Conservation (phyloP, 1,140 invertebrate species). For the Geopemphigus sp. region DNA sequence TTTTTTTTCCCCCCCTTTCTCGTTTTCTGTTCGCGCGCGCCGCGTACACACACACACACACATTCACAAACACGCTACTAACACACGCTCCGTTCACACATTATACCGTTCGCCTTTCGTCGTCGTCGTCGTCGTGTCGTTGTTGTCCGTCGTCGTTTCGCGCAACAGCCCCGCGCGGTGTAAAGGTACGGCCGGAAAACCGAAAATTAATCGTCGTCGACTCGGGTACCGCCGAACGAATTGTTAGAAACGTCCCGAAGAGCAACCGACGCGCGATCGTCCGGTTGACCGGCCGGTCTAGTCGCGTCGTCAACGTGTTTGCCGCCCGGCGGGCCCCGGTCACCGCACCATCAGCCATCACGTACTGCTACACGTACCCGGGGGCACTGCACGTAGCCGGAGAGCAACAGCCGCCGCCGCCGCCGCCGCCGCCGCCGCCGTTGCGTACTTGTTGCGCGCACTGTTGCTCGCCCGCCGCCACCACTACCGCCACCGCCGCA, state of each 20-base stretch:
- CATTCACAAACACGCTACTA: not conserved
- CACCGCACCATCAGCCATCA: conserved; percentile 43
- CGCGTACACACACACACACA: not conserved
- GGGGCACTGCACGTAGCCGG: conserved; percentile 48
- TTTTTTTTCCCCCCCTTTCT: conserved; percentile 5
- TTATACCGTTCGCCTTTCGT: not conserved
- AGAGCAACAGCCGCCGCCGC: conserved; percentile 44
- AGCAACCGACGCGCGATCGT: conserved; percentile 10
- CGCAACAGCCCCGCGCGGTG: too few relatives aligned
- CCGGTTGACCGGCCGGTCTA: conserved; percentile 23
- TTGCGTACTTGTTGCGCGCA: conserved; percentile 49
- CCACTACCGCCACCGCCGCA: not conserved
- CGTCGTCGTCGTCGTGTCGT: not conserved
- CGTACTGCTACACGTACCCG: conserved; percentile 49
- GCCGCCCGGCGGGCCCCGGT: conserved; percentile 42
- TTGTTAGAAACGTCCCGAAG: too few relatives aligned
- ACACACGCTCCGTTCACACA: not conserved
- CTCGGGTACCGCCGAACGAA: too few relatives aligned
- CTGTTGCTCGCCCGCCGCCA: conserved; percentile 48
- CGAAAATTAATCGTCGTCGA: too few relatives aligned
- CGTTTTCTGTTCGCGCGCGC: not conserved
- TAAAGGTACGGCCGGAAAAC: too few relatives aligned
- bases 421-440: conserved; percentile 37
- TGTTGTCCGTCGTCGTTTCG: too few relatives aligned
- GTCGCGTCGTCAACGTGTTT: conserved; percentile 7